Percentiles rank a stretch among this genome's conserved stretches.
phyloP scores from a whole-genome alignment of 2,888 invertebrate species.

The Pollenia amentaria region DNA sequence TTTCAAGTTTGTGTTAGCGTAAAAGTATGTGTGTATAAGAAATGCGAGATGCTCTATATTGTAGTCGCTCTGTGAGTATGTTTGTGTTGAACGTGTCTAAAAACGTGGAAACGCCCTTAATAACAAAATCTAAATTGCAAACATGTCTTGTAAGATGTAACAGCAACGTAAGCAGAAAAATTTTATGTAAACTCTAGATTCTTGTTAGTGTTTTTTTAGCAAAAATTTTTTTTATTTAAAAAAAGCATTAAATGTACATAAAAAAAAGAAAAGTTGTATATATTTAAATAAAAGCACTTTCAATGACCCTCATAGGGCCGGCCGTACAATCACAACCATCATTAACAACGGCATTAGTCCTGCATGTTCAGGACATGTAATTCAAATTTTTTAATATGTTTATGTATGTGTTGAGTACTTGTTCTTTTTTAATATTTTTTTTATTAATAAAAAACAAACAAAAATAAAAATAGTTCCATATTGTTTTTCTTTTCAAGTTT shows the following conservation, averaged over 20 bases:
- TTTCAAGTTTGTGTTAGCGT: not conserved
- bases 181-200: constrained; percentile 36
- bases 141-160: constrained; percentile 53
- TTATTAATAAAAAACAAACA: not conserved
- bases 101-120: constrained; percentile 71
- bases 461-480: not conserved
- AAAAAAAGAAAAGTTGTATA: constrained; percentile 26
- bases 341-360: constrained; percentile 35
- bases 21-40: not conserved
- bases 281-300: constrained; percentile 62
- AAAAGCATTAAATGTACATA: not conserved
- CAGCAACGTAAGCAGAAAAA: constrained; percentile 25
- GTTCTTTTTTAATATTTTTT: not conserved
- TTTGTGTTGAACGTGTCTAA: constrained; percentile 54
- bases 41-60: not conserved
- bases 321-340: constrained; percentile 17
- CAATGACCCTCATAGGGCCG: constrained; percentile 41
- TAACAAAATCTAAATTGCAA: constrained; percentile 64
- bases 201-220: constrained; percentile 14
- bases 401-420: constrained; percentile 12
- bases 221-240: not conserved
- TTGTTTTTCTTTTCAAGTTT: not conserved
- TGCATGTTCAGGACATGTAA: constrained; percentile 59
- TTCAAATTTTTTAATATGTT: constrained; percentile 38
- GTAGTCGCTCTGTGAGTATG: constrained; percentile 9